A percentile compares a stretch with the other conserved stretches of the same genome.
Evolutionary conservation across 2,113 vertebrate genomes (phyloP).

Genomic region (Thamnophis sirtalis): DNA sequence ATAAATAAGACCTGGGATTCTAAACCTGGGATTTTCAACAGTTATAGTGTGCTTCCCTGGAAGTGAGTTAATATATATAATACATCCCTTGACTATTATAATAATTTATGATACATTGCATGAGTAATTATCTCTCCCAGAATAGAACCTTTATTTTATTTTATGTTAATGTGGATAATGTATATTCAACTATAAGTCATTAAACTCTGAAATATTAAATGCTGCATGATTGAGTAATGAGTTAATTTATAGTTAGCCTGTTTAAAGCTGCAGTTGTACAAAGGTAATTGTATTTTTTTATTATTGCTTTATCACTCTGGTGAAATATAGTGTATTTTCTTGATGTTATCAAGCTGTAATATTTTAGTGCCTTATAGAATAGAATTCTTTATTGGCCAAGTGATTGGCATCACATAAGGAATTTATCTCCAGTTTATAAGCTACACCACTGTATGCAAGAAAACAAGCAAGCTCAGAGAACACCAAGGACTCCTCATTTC

Average conservation of each 20-base stretch:
- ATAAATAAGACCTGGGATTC: neutral
- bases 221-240: neutral
- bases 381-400: neutral
- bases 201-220: neutral
- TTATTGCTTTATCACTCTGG: neutral
- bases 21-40: neutral
- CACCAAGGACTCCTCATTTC: no score
- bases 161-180: neutral
- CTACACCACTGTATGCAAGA: no score
- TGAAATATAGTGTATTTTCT: neutral
- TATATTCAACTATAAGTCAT: neutral
- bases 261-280: neutral
- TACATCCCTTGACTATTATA: neutral
- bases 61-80: neutral
- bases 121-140: neutral
- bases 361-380: neutral
- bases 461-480: no score
- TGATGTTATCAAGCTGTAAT: neutral
- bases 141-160: neutral
- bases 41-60: neutral
- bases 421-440: neutral
- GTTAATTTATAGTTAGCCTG: neutral
- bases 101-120: neutral
- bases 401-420: neutral
- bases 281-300: neutral